These are phyloP conservation scores for Mimas tiliae DNA, from an alignment of 2,888 invertebrate species.

Conservation along the genomic window DNA sequence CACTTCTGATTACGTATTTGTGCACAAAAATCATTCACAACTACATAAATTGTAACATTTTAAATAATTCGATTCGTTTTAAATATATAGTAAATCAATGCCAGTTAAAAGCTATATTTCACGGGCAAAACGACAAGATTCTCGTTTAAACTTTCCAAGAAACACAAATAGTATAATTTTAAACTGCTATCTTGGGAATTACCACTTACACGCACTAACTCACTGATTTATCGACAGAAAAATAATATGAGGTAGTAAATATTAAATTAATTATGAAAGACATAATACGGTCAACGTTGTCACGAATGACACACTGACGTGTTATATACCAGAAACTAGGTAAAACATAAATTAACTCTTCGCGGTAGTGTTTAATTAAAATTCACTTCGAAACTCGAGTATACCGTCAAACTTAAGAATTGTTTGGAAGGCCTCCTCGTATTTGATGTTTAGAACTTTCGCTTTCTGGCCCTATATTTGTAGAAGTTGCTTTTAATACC, in stretches of 20 bases:
- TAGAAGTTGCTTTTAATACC: no score
- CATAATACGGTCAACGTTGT: slow-evolving; percentile 22
- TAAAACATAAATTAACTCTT: slow-evolving; percentile 39
- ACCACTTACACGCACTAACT: background rate
- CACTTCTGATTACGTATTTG: background rate
- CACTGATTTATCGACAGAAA: background rate
- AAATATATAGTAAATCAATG: background rate
- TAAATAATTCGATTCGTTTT: background rate
- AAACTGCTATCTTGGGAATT: background rate
- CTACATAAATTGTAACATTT: no score
- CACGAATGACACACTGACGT: slow-evolving; percentile 10
- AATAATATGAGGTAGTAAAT: background rate
- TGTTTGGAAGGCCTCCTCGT: background rate
- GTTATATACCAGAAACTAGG: slow-evolving; percentile 37
- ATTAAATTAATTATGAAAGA: slow-evolving; percentile 15
- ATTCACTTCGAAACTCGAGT: slow-evolving; percentile 23
- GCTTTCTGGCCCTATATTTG: no score
- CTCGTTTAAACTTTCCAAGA: background rate
- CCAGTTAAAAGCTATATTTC: background rate
- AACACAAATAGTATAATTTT: background rate
- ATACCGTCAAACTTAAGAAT: slow-evolving; percentile 18
- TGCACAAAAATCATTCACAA: background rate
- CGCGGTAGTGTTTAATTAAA: slow-evolving; percentile 42
- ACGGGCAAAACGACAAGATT: background rate
- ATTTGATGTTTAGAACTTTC: slow-evolving; percentile 7